These are phyloP conservation scores for Crossocerus cetratus DNA, from an alignment of 2,888 invertebrate species.

Conservation along the genomic window DNA sequence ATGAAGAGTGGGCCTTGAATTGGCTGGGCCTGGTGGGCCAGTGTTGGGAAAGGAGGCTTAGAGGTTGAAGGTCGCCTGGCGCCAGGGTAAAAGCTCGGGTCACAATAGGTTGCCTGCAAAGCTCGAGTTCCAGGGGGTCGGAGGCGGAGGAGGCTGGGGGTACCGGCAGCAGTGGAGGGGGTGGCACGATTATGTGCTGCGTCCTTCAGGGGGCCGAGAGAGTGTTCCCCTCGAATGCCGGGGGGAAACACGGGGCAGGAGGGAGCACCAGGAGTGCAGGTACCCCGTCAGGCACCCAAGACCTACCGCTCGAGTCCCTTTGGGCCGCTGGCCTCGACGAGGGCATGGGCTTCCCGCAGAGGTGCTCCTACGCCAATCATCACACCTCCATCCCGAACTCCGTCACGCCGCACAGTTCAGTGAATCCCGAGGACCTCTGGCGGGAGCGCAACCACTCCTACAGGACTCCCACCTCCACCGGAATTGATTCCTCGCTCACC, in stretches of 20 bases:
- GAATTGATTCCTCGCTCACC: slow-evolving; percentile 66
- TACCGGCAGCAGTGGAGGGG: slow-evolving; percentile 54
- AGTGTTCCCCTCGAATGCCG: slow-evolving; percentile 69
- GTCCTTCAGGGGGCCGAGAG: slow-evolving; percentile 73
- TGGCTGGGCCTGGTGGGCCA: slow-evolving; percentile 39
- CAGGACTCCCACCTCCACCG: slow-evolving; percentile 67
- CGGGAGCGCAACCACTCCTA: slow-evolving; percentile 62
- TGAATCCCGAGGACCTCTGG: slow-evolving; percentile 68
- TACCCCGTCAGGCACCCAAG: slow-evolving; percentile 61
- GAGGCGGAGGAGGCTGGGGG: slow-evolving; percentile 60
- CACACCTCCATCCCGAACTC: slow-evolving; percentile 52
- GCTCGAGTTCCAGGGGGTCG: slow-evolving; percentile 68
- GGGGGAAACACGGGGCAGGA: slow-evolving; percentile 61
- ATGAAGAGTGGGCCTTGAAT: slow-evolving; percentile 56
- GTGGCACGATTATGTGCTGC: slow-evolving; percentile 71
- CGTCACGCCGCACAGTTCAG: slow-evolving; percentile 43
- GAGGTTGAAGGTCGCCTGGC: slow-evolving; percentile 59
- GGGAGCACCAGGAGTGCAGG: slow-evolving; percentile 43
- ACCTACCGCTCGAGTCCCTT: slow-evolving; percentile 73
- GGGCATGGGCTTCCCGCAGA: slow-evolving; percentile 73
- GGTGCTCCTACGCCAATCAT: slow-evolving; percentile 71
- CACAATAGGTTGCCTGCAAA: slow-evolving; percentile 75
- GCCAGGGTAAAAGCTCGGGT: slow-evolving; percentile 64
- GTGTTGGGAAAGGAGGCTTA: neutral
- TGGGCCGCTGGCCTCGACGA: slow-evolving; percentile 76